These are phyloP conservation scores for Chlamydotis undulata DNA, from an alignment of 2,113 vertebrate species.

Conservation along the genomic window DNA sequence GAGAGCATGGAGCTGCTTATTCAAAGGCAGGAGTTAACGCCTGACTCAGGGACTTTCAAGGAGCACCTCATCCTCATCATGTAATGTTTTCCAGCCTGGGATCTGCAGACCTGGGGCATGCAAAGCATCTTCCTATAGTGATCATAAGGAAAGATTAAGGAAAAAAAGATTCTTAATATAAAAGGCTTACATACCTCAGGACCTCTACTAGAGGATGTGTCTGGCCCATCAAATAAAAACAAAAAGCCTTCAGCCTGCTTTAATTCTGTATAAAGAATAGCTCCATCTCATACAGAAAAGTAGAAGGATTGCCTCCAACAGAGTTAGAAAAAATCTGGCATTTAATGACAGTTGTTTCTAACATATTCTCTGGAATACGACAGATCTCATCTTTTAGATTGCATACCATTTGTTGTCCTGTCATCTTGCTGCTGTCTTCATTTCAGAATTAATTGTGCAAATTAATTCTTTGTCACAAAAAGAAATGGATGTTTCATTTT, in stretches of 20 bases:
- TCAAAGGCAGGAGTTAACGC: not conserved
- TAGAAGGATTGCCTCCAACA: not conserved
- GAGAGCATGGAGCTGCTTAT: not conserved
- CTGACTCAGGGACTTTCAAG: not conserved
- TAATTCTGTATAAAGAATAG: not conserved
- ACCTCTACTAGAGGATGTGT: not conserved
- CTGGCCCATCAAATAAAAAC: not conserved
- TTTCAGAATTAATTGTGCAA: conserved; percentile 6
- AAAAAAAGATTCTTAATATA: not conserved
- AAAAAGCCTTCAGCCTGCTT: not conserved
- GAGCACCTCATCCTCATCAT: not conserved
- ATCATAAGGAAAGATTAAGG: not conserved
- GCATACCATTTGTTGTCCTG: not conserved
- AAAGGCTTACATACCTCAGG: not conserved
- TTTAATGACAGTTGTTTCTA: not conserved
- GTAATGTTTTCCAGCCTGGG: not conserved
- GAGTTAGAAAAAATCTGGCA: not conserved
- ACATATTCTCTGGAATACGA: not conserved
- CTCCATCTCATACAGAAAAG: not conserved
- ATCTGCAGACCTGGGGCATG: not conserved
- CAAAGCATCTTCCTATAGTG: not conserved
- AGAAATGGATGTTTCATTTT: not conserved
- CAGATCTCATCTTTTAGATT: not conserved
- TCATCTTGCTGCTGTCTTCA: not conserved
- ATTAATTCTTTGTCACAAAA: not conserved